Evolutionary conservation across 2,888 invertebrate genomes (phyloP).

Genomic region (Melikaiella ostensackeni): DNA sequence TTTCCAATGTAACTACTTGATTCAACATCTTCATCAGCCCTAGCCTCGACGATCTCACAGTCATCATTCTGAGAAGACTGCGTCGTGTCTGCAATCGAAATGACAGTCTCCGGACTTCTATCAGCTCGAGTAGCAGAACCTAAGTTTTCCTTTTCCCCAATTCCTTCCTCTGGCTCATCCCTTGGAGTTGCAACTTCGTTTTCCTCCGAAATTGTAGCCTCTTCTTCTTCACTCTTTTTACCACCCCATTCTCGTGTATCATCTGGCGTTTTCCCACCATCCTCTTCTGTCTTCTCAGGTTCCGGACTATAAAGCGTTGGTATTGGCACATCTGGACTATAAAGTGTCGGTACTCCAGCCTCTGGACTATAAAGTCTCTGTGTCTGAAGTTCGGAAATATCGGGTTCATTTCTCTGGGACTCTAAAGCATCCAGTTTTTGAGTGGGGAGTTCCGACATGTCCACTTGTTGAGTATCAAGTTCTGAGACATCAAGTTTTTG

Average conservation of each 20-base stretch:
- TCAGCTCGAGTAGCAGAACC: background rate
- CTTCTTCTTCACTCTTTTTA: conserved; percentile 11
- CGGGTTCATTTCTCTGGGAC: background rate
- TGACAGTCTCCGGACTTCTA: conserved; percentile 29
- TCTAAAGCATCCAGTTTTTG: background rate
- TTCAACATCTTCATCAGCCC: conserved; percentile 46
- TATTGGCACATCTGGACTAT: conserved; percentile 22
- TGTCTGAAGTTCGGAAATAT: background rate
- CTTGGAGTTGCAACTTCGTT: background rate
- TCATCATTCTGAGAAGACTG: conserved; percentile 49
- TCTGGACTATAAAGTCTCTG: conserved; percentile 15
- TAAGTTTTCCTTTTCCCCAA: conserved; percentile 1
- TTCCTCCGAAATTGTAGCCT: background rate
- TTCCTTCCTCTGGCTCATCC: conserved; percentile 15
- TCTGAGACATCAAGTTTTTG: conserved; percentile 5
- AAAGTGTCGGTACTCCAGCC: conserved; percentile 11
- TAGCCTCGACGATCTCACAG: conserved; percentile 44
- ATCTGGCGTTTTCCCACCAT: conserved; percentile 6
- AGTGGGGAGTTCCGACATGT: conserved; percentile 4
- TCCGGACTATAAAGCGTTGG: conserved; percentile 49
- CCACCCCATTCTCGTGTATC: background rate
- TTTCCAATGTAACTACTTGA: conserved; percentile 56
- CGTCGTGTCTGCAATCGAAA: conserved; percentile 34
- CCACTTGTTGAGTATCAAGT: background rate
- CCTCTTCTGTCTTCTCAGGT: conserved; percentile 42